These are phyloP conservation scores for Toxotes chatareus DNA, from an alignment of 2,113 vertebrate genomes.

Conservation along the genomic window DNA sequence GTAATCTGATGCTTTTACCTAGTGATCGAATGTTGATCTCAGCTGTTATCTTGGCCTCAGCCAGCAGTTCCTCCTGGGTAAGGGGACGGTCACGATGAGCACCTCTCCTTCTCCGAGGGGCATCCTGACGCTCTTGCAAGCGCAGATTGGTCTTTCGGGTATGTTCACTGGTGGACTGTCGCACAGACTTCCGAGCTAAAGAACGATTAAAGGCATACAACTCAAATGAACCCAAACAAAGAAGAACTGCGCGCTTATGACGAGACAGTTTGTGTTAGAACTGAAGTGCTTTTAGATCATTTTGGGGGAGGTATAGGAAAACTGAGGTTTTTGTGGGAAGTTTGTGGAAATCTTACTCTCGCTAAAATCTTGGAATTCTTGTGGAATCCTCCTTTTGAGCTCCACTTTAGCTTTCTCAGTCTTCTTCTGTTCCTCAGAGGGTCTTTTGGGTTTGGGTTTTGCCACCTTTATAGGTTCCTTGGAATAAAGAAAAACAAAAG, in stretches of 20 bases:
- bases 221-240: neutral
- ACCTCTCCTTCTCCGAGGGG: slow-evolving; percentile 90
- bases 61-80: slow-evolving; percentile 95
- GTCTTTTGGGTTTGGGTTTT: slow-evolving; percentile 89
- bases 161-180: slow-evolving; percentile 96
- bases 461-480: slow-evolving; percentile 93
- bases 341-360: slow-evolving; percentile 86
- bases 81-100: slow-evolving; percentile 90
- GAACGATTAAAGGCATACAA: neutral
- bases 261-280: neutral
- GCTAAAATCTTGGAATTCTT: slow-evolving; percentile 88
- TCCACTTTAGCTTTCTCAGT: slow-evolving; percentile 87
- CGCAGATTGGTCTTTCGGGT: slow-evolving; percentile 94
- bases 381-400: slow-evolving; percentile 81
- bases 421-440: slow-evolving; percentile 79
- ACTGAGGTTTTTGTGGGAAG: neutral
- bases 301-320: neutral
- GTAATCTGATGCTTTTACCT: slow-evolving; percentile 79
- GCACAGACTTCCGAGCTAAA: slow-evolving; percentile 92
- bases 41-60: slow-evolving; percentile 94
- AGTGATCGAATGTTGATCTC: slow-evolving; percentile 94
- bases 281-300: neutral
- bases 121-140: slow-evolving; percentile 93
- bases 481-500: slow-evolving; percentile 25
- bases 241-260: neutral